Conservation (phyloP, 37 sponge, comb jelly and placozoan genomes). For the Chondrosia reniformis region DNA sequence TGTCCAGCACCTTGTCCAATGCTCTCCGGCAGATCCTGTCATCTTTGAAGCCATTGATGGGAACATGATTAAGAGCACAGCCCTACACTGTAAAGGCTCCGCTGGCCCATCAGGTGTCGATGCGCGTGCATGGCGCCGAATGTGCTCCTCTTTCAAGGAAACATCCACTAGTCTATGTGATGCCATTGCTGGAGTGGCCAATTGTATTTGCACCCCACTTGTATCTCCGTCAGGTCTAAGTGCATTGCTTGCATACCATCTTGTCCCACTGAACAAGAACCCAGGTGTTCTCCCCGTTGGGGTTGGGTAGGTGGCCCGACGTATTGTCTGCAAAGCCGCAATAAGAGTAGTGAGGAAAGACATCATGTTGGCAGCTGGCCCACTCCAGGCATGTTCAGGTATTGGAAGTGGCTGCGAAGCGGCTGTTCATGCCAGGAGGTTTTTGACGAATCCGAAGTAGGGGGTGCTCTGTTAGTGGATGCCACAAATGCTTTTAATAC, state of each 20-base stretch:
- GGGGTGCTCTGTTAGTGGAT: conserved; percentile 5
- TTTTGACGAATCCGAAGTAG: conserved; percentile 2
- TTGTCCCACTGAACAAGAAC: conserved; percentile 23
- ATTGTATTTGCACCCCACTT: background rate
- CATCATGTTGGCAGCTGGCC: conserved; percentile 9
- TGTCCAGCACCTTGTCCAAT: conserved; percentile 5
- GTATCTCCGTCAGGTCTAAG: conserved; percentile 3
- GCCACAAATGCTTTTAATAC: conserved; percentile 20
- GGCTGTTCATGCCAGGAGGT: conserved; percentile 4
- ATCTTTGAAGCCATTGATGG: too few relatives aligned
- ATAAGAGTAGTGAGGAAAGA: conserved; percentile 9
- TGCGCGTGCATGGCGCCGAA: conserved; percentile 4
- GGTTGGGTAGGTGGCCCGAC: conserved; percentile 6
- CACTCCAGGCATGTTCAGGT: conserved; percentile 17
- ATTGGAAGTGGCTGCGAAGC: conserved; percentile 18
- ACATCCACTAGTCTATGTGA: conserved; percentile 10
- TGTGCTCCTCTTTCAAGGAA: conserved; percentile 21
- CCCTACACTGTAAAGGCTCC: conserved; percentile 11
- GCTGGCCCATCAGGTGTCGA: conserved; percentile 24
- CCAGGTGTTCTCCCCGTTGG: conserved; percentile 12
- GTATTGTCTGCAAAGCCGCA: conserved; percentile 4
- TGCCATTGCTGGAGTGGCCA: conserved; percentile 24
- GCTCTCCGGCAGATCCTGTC: background rate
- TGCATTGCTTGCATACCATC: background rate
- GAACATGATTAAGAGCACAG: too few relatives aligned